Conservation (phyloP, 2,797 vertebrate species). For the Cossypha niveicapilla region DNA sequence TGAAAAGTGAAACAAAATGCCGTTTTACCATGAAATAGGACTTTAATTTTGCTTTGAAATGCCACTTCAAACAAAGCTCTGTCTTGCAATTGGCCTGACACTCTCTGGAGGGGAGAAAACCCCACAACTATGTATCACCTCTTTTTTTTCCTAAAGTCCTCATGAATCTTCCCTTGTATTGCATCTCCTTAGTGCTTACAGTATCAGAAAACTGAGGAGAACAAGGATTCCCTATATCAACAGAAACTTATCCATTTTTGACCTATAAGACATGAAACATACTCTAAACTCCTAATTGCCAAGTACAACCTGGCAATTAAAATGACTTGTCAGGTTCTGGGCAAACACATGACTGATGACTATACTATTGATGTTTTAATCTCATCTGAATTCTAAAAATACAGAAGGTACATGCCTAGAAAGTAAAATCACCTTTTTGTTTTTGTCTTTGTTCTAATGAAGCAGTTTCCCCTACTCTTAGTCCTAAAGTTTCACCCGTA, state of each 20-base stretch:
- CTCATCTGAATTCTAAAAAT: not conserved
- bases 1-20: not conserved
- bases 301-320: not conserved
- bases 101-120: accelerated
- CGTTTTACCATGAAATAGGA: not conserved
- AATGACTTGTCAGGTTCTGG: not conserved
- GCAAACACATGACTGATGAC: not conserved
- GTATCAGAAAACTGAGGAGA: not conserved
- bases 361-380: not conserved
- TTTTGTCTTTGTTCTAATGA: slow-evolving; percentile 23
- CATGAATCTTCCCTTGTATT: not conserved
- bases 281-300: not conserved
- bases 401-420: not conserved
- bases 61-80: not conserved
- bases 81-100: not conserved
- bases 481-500: slow-evolving; percentile 78
- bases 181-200: not conserved
- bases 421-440: not conserved
- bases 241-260: not conserved
- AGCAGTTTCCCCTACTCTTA: slow-evolving; percentile 80
- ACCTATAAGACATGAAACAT: not conserved
- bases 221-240: not conserved
- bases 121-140: not conserved
- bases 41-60: not conserved
- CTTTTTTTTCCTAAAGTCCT: not conserved